Evolutionary conservation across 1,140 invertebrate species (phyloP), one percentile per base, ranked within the genome.

Genomic region (Aphaenogaster ashmeadi): DNA sequence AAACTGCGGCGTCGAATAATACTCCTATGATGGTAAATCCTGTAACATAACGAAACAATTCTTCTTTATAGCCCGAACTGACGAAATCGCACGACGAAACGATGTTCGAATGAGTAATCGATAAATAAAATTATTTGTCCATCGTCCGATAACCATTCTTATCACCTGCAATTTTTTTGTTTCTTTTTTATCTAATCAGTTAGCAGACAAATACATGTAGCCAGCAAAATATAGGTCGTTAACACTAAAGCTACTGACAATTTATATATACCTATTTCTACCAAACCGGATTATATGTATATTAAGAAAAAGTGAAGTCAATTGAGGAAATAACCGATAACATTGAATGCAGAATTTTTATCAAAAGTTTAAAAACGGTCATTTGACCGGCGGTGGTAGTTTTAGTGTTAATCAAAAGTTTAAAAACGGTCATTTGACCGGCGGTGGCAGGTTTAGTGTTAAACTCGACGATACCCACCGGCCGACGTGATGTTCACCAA

Each of bases 401-500:
- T 27, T 27, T 27, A 27, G 27, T 27, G 27, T 27, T 27, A 27
- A 27, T 27, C 27, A 27, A 27, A 27, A 27, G 27, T 27, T 27
- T 27, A 27, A 27, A 27, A 27, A 27, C 0, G 27, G 27, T 27
- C 27, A 27, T 27, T 27, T 27, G 27, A 27, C 27, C 27, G 27
- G 27, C 27, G 27, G 27, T 27, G 27, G 27, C 0, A 27, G 27
- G 27, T 27, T 27, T 27, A 27, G 27, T 27, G 27, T 27, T 75
- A 44, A 84, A n/a, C 21, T 36, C 7, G 38, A 54, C 13, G 33
- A 90, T 41, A 93, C 94, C 94, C 93, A 97, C 97, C 88, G 77
- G 96, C 96, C 47, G 96, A 96, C 18, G 96, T 93, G 1, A 96
- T 88, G 90, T 97, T 97, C 6, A 97, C 94, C 5, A 95, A 95